Conservation (phyloP, 1,140 invertebrate species). For the Glossosoma conforme region DNA sequence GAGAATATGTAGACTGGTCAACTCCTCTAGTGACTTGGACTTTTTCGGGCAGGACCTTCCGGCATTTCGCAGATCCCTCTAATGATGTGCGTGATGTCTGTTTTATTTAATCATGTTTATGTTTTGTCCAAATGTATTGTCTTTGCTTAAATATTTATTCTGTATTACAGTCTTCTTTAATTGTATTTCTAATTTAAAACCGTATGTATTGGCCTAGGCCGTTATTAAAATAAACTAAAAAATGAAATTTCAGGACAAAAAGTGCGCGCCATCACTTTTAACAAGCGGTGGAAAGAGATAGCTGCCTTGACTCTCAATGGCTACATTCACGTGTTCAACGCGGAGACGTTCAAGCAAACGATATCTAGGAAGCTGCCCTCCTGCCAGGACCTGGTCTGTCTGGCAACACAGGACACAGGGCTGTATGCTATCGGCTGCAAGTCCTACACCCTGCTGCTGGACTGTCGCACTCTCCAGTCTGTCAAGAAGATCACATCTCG, state of each 20-base stretch:
- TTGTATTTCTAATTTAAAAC: too few relatives aligned
- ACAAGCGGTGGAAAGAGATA: constrained; percentile 79
- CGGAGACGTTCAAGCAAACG: constrained; percentile 79
- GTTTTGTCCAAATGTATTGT: too few relatives aligned
- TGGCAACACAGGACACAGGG: constrained; percentile 70
- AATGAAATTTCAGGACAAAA: constrained; percentile 60
- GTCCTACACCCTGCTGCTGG: constrained; percentile 85
- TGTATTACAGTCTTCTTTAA: too few relatives aligned
- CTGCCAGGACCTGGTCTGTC: constrained; percentile 88
- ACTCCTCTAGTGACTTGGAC: too few relatives aligned
- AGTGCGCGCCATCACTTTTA: constrained; percentile 84
- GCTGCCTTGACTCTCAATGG: constrained; percentile 90
- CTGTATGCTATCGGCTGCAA: constrained; percentile 90
- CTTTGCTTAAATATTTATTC: too few relatives aligned
- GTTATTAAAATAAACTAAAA: too few relatives aligned
- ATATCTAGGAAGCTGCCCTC: constrained; percentile 82
- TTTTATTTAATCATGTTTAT: too few relatives aligned
- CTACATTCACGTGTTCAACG: constrained; percentile 89
- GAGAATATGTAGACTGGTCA: too few relatives aligned
- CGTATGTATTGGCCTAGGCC: too few relatives aligned
- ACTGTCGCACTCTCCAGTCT: constrained; percentile 78
- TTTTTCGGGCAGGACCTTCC: too few relatives aligned
- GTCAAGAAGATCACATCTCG: constrained; percentile 65
- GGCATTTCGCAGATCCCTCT: too few relatives aligned
- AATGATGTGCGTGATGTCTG: too few relatives aligned